phyloP scores from a whole-genome alignment of 1,140 invertebrate species.

The Cephus cinctus region DNA sequence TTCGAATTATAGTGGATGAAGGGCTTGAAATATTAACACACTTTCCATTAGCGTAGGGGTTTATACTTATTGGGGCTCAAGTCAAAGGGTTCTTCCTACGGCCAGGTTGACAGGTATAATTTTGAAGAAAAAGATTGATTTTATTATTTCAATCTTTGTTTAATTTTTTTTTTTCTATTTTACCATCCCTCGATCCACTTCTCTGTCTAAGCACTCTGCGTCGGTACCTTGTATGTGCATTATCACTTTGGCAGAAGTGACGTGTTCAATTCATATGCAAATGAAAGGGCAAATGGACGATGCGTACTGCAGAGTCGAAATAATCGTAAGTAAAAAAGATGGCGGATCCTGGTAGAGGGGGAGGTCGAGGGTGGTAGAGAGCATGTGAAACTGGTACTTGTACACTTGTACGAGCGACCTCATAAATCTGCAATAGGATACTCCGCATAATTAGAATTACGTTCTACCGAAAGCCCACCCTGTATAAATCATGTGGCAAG shows the following conservation, averaged over 20 bases:
- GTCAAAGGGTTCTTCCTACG: too few species aligned
- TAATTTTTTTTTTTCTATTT: background rate
- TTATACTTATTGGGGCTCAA: conserved; percentile 50
- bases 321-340: too few species aligned
- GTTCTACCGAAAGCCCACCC: conserved; percentile 29
- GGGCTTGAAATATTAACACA: conserved; percentile 50
- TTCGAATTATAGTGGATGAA: conserved; percentile 27
- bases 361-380: background rate
- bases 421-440: conserved; percentile 51
- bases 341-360: conserved; percentile 24
- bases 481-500: conserved; percentile 35
- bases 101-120: too few species aligned
- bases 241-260: too few species aligned
- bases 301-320: too few species aligned
- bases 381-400: conserved; percentile 18
- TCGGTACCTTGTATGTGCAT: too few species aligned
- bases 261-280: conserved; percentile 54
- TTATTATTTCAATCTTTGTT: too few species aligned
- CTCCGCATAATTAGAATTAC: conserved; percentile 47
- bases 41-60: conserved; percentile 51
- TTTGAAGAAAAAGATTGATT: too few species aligned
- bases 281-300: too few species aligned
- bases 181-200: background rate
- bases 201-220: too few species aligned
- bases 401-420: conserved; percentile 38